Percentiles rank a stretch among this genome's conserved stretches.
Conservation (phyloP, 2,113 vertebrate species). For the Cygnus atratus region DNA sequence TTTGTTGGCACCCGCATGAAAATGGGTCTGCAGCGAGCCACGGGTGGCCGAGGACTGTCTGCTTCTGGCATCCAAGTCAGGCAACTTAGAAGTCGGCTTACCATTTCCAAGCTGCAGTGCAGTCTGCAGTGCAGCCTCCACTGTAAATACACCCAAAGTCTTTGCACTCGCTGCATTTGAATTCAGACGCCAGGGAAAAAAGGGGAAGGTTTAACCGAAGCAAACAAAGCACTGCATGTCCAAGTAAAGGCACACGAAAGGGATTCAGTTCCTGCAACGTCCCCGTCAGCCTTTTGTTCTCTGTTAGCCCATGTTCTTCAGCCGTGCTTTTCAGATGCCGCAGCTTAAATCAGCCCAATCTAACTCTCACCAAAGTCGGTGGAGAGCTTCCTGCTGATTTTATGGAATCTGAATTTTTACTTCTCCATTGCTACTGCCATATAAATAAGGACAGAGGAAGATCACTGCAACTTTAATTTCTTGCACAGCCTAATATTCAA, state of each 20-base stretch:
- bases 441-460: neutral
- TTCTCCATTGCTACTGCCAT: neutral
- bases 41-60: neutral
- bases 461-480: neutral
- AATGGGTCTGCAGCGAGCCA: neutral
- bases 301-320: neutral
- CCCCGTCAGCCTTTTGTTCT: neutral
- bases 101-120: neutral
- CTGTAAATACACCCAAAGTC: neutral
- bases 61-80: neutral
- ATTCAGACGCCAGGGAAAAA: neutral
- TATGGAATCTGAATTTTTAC: neutral
- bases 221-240: neutral
- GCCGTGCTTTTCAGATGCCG: neutral
- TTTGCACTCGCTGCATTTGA: neutral
- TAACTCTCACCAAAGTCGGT: neutral
- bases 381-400: neutral
- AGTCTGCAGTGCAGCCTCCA: slow-evolving; percentile 54
- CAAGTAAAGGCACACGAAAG: neutral
- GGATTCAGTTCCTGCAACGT: neutral
- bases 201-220: neutral
- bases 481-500: neutral
- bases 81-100: neutral
- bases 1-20: neutral
- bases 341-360: neutral